Base-by-base conservation (phyloP, 2,888 invertebrate species). In the Philereme vetulata region DNA sequence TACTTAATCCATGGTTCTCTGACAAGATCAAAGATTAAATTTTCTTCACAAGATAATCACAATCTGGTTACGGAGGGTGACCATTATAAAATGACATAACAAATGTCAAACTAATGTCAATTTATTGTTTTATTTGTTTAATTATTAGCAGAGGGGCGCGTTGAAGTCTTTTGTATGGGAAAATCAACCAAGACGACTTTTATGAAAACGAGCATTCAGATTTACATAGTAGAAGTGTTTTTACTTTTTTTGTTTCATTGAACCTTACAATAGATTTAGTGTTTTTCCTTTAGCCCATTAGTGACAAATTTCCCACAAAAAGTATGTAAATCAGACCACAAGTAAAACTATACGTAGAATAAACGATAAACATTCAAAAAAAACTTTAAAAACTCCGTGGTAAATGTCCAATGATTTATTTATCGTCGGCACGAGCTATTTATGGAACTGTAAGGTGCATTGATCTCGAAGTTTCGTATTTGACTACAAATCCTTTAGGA, bases 391-490 rank as follows among this genome's bases (percentile, higher is more conserved):
- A 8, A 8, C 35, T 35, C 35, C 4, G 21, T 21, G 4, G 48
- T 33, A 5, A 52, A 57, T 53, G 59, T 71, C 64, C 70, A 70
- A 63, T 59, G 55, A 64, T 64, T 65, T 67, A 64, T 59, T 69
- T 64, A 64, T 66, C 44, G 44, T 35, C 21, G 35, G 49, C 52
- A 55, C 59, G 54, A 60, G 77, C 77, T 85, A 86, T 86, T 83
- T 85, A 80, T 81, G 77, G 82, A 76, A 71, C 56, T 54, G 53
- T 53, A 72, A 71, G 77, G 86, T 85, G 81, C 88, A 82, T 81
- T 87, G 86, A 81, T 84, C 88, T 81, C 78, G 57, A 54, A 62
- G 44, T 57, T 51, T 49, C 43, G 7, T 55, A 53, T 53, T 53
- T 34, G 36, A 50, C 11, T n/a, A 50, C 8, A 21, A 43, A 9